These are phyloP conservation scores for Drosophila lacteicornis DNA, from an alignment of 1,140 invertebrate genomes.

Conservation along the genomic window DNA sequence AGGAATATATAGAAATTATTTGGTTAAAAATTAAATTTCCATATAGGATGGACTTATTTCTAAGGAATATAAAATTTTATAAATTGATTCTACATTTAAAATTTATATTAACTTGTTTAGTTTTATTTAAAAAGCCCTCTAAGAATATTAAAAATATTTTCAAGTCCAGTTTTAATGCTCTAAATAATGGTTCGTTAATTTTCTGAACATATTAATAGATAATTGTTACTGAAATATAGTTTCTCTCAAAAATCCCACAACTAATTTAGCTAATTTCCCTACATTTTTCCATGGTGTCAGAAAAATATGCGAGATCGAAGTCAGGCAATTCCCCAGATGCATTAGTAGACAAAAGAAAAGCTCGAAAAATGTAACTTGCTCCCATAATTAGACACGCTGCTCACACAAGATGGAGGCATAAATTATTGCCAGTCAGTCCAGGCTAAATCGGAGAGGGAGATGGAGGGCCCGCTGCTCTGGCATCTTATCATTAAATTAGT, in stretches of 20 bases:
- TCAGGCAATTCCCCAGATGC: conserved; percentile 28
- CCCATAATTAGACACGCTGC: conserved; percentile 75
- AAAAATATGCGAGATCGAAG: conserved; percentile 16
- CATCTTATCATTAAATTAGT: conserved; percentile 77
- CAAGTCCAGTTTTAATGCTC: too few relatives aligned
- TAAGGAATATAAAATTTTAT: too few relatives aligned
- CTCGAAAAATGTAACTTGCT: conserved; percentile 37
- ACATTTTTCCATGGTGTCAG: not conserved
- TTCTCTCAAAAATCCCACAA: not conserved
- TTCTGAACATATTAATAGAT: too few relatives aligned
- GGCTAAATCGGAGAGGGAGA: conserved; percentile 9
- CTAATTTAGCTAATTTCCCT: not conserved
- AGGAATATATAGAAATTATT: not conserved
- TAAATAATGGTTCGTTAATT: too few relatives aligned
- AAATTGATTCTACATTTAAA: not conserved
- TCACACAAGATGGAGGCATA: conserved; percentile 59
- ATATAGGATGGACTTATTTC: not conserved
- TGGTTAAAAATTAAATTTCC: not conserved
- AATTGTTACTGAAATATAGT: too few relatives aligned
- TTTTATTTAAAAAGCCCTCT: not conserved
- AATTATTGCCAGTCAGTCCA: conserved; percentile 66
- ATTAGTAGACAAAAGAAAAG: conserved; percentile 9
- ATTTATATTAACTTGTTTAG: not conserved
- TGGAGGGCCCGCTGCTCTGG: conserved; percentile 23
- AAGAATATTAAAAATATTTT: not conserved